Evolutionary conservation across 2,888 invertebrate genomes (phyloP).

Genomic region (Rhamnusium bicolor): DNA sequence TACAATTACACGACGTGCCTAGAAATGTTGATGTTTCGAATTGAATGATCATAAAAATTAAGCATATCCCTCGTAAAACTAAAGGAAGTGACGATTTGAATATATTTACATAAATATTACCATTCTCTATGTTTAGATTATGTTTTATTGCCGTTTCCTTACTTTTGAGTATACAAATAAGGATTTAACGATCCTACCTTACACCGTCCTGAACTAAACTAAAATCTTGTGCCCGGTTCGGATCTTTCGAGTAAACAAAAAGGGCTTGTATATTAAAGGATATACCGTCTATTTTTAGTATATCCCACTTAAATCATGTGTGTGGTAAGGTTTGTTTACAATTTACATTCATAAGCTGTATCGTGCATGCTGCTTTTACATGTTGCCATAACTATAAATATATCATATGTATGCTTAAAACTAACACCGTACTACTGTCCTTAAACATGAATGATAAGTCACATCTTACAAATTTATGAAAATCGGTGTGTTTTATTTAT

Average conservation of each 20-base stretch:
- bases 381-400: constrained; percentile 26
- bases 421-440: not conserved
- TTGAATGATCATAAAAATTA: constrained; percentile 20
- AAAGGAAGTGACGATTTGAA: constrained; percentile 16
- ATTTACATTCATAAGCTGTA: constrained; percentile 22
- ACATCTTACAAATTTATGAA: not conserved
- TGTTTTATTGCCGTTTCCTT: constrained; percentile 19
- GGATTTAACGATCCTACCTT: not conserved
- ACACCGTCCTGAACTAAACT: not conserved
- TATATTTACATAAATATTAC: constrained; percentile 11
- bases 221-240: not conserved
- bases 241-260: constrained; percentile 20
- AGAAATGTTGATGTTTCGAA: not conserved
- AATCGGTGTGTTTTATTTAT: not conserved
- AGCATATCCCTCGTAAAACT: constrained; percentile 3
- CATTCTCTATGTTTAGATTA: constrained; percentile 14
- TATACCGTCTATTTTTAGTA: constrained; percentile 26
- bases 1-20: not conserved
- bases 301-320: constrained; percentile 25
- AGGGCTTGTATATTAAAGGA: constrained; percentile 15
- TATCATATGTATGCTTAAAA: not conserved
- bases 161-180: constrained; percentile 10
- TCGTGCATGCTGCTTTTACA: constrained; percentile 14
- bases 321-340: constrained; percentile 23
- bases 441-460: constrained; percentile 1